phyloP scores from a whole-genome alignment of 2,888 invertebrate genomes.

The Dastarcus helophoroides region DNA sequence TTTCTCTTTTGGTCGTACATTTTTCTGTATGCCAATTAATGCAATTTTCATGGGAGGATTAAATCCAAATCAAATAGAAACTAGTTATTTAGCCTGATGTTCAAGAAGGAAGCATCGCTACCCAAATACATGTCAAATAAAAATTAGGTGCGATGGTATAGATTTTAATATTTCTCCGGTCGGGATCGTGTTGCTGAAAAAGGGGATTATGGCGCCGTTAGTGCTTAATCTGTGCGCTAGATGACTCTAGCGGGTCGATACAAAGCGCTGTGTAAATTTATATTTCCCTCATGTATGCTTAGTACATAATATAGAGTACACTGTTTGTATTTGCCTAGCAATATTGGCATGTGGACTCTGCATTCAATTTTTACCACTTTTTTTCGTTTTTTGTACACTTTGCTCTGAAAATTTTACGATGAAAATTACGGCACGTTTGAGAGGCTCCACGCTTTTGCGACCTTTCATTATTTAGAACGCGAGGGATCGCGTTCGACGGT shows the following conservation, averaged over 20 bases:
- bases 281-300: conserved; percentile 30
- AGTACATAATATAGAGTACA: conserved; percentile 34
- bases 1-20: too few relatives aligned
- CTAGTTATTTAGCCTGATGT: too few relatives aligned
- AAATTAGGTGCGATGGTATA: too few relatives aligned
- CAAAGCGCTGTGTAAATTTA: conserved; percentile 30
- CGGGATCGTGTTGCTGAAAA: too few relatives aligned
- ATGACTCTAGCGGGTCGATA: conserved; percentile 21
- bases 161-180: too few relatives aligned
- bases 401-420: conserved; percentile 18
- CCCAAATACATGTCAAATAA: too few relatives aligned
- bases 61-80: too few relatives aligned
- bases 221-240: conserved; percentile 23
- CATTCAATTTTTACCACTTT: conserved; percentile 30
- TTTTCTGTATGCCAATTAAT: too few relatives aligned
- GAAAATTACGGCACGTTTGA: conserved; percentile 38
- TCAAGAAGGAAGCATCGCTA: too few relatives aligned
- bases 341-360: conserved; percentile 32
- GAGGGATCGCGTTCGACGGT: too few relatives aligned
- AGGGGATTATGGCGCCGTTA: conserved; percentile 21
- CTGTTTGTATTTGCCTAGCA: conserved; percentile 34
- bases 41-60: too few relatives aligned
- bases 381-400: conserved; percentile 22
- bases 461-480: conserved; percentile 7
- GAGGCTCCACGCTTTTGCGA: conserved; percentile 12